Conservation (phyloP, 2,888 invertebrate genomes). For the Nomada hirtipes region DNA sequence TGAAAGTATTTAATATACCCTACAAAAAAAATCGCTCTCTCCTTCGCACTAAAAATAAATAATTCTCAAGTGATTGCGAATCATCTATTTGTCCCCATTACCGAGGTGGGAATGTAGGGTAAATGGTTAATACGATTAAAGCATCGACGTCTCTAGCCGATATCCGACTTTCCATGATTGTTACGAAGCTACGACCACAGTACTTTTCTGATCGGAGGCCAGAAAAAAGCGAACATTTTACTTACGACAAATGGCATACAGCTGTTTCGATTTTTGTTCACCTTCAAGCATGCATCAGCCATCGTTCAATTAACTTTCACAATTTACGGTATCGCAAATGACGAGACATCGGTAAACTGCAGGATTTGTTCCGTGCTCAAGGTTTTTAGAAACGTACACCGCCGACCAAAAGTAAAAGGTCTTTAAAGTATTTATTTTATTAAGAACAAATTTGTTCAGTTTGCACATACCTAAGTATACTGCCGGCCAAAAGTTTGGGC, state of each 20-base stretch:
- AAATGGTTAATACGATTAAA: conserved; percentile 9
- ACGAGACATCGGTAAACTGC: background rate
- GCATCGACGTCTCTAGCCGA: conserved; percentile 3
- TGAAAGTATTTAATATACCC: no score
- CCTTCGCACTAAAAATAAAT: no score
- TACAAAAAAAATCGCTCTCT: no score
- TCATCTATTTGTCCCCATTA: no score
- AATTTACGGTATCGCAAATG: background rate
- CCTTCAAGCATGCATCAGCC: background rate
- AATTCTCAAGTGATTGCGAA: no score
- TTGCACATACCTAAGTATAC: no score
- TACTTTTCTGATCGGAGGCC: background rate
- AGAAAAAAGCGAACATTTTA: background rate
- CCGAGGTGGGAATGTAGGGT: no score
- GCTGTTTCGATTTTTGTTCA: conserved; percentile 14
- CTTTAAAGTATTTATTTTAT: no score
- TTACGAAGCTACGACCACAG: background rate
- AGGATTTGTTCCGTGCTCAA: background rate
- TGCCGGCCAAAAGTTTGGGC: no score
- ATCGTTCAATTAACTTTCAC: conserved; percentile 31
- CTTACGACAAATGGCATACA: conserved; percentile 9
- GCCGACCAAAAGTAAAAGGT: no score
- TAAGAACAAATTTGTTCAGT: no score
- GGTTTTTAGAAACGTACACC: no score
- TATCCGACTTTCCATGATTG: background rate